These are phyloP conservation scores for Ceratosolen solmsi DNA, from an alignment of 1,140 invertebrate genomes.

Conservation along the genomic window DNA sequence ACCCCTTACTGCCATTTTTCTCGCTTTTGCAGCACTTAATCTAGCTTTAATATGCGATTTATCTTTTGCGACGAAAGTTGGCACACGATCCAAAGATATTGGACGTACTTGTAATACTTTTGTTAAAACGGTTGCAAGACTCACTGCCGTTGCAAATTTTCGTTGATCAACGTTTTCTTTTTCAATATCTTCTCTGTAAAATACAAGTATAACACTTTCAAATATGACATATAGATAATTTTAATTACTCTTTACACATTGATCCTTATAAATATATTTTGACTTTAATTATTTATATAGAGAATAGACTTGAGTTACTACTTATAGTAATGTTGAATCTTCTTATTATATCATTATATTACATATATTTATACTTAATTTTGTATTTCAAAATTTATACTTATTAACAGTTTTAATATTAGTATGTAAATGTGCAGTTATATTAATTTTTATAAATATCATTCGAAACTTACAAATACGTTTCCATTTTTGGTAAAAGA, in stretches of 20 bases:
- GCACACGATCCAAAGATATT: constrained; percentile 79
- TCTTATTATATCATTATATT: no score
- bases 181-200: constrained; percentile 80
- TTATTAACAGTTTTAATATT: neutral
- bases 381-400: no score
- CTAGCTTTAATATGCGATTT: constrained; percentile 83
- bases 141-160: constrained; percentile 82
- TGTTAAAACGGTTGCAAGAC: constrained; percentile 84
- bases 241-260: no score
- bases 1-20: constrained; percentile 87
- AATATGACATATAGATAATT: neutral
- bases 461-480: constrained; percentile 80
- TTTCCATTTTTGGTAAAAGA: constrained; percentile 82
- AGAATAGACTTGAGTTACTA: no score
- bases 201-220: constrained; percentile 34
- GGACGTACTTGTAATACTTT: constrained; percentile 81
- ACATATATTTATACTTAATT: no score
- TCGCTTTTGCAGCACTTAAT: constrained; percentile 80
- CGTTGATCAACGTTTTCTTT: constrained; percentile 80
- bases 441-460: no score
- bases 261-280: no score
- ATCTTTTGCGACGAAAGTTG: constrained; percentile 89
- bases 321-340: no score
- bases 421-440: no score
- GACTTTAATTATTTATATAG: no score